A percentile compares a stretch with the other conserved stretches of the same genome.
phyloP scores from a whole-genome alignment of 2,113 vertebrate species.

The Nyctibius bracteatus region DNA sequence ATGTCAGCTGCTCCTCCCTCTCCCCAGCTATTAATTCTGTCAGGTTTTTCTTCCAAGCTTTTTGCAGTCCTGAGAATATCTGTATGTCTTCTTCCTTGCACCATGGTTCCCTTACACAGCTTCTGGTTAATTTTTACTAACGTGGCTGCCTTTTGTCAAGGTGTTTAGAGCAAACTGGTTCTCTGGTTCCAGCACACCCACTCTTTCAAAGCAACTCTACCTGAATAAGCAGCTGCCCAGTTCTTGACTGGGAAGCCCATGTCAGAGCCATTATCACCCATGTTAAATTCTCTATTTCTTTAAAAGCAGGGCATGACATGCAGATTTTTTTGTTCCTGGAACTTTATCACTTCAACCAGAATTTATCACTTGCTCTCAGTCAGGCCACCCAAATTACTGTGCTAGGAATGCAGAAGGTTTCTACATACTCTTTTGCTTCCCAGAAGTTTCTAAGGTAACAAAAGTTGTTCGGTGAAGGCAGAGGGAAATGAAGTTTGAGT shows the following conservation, averaged over 20 bases:
- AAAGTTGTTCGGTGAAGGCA: not conserved
- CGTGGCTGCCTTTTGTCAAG: not conserved
- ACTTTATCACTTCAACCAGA: constrained; percentile 29
- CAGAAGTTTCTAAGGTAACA: not conserved
- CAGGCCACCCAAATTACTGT: not conserved
- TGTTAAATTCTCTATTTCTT: not conserved
- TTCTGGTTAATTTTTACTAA: not conserved
- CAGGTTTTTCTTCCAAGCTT: not conserved
- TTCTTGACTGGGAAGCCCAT: not conserved
- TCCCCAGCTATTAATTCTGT: not conserved
- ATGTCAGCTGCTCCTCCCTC: not conserved
- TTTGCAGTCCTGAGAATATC: not conserved
- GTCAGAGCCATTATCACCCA: not conserved
- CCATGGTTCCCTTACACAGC: not conserved
- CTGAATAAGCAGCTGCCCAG: not conserved
- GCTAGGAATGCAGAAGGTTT: not conserved
- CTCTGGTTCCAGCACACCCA: not conserved
- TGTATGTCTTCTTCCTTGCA: not conserved
- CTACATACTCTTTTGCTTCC: not conserved
- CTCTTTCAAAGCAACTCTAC: not conserved
- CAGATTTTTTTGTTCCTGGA: constrained; percentile 16
- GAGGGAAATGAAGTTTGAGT: not conserved
- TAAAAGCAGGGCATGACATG: not conserved
- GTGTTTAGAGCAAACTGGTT: not conserved
- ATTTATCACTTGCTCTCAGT: constrained; percentile 22